Evolutionary conservation across 2,797 vertebrate genomes (phyloP), one percentile per base, ranked within the genome.

Genomic region (Lagocephalus sceleratus): DNA sequence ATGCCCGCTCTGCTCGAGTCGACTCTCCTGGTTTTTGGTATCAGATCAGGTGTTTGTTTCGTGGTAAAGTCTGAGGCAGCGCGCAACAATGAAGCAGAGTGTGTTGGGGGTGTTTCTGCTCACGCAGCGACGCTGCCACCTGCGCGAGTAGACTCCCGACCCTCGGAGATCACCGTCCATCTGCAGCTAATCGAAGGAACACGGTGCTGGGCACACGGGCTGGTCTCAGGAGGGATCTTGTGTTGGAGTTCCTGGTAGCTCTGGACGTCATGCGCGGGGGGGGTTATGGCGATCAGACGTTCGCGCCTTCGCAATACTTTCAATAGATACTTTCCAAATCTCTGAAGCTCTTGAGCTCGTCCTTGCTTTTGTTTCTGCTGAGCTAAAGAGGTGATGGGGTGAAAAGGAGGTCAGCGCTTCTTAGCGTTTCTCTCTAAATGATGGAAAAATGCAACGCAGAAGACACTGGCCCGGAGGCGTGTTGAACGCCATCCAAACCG

Each of bases 361-460:
- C 66, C 58, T 68, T 47, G 8, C 66, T 73, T 57, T 66, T 50
- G 60, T n/a, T 76, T 73, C 57, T 43, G 43, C 60, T 5, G 58
- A 75, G 81, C 81, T 79, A 70, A 78, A 79, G 72, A 85, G 78
- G 81, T 73, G 74, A 73, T 6, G 63, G 66, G 78, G 71, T 85
- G 66, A 79, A 78, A 68, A 73, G 16, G 59, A 76, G 84, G 81
- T 72, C 68, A 76, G 63, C 43, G 65, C 72, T 78, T 74, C 74
- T 60, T 59, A 66, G 67, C 73, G 49, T 67, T 75, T 72, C 2
- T 25, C 60, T 60, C 60, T 66, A 75, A 85, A 85, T 81, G 63
- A 81, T 40, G 25, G 68, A 75, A 87, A 83, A 87, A 87, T 76
- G 75, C 75, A 79, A 69, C 60, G 66, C 68, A 61, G 69, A 47